Conservation (phyloP, 2,888 invertebrate genomes). For the Nemoura dubitans region DNA sequence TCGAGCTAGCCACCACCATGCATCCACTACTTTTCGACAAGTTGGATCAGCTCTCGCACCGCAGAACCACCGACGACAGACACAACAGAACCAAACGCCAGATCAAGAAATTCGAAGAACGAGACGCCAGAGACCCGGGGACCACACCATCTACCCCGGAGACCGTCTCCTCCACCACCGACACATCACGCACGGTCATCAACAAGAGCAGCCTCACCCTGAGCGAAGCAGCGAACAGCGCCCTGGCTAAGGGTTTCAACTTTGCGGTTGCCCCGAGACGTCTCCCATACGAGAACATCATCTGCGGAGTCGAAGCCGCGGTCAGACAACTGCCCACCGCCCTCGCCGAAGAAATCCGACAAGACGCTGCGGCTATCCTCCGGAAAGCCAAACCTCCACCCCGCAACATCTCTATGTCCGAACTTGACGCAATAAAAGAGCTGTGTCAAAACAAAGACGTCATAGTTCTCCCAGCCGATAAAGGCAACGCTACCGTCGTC, state of each 20-base stretch:
- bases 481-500: constrained; percentile 30
- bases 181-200: too few species aligned
- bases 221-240: too few species aligned
- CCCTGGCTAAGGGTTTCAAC: constrained; percentile 32
- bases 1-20: too few species aligned
- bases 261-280: neutral
- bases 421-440: neutral
- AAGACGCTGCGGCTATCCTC: constrained; percentile 15
- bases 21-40: too few species aligned
- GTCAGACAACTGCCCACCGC: neutral
- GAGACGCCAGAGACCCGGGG: too few species aligned
- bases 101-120: too few species aligned
- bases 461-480: neutral
- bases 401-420: neutral
- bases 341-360: neutral
- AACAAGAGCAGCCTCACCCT: too few species aligned
- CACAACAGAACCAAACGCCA: too few species aligned
- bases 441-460: constrained; percentile 22
- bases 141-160: too few species aligned
- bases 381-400: neutral
- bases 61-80: too few species aligned
- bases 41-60: too few species aligned
- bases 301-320: constrained; percentile 4
- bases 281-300: neutral
- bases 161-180: too few species aligned